phyloP scores from a whole-genome alignment of 2,797 vertebrate species.

The Coilia nasus region DNA sequence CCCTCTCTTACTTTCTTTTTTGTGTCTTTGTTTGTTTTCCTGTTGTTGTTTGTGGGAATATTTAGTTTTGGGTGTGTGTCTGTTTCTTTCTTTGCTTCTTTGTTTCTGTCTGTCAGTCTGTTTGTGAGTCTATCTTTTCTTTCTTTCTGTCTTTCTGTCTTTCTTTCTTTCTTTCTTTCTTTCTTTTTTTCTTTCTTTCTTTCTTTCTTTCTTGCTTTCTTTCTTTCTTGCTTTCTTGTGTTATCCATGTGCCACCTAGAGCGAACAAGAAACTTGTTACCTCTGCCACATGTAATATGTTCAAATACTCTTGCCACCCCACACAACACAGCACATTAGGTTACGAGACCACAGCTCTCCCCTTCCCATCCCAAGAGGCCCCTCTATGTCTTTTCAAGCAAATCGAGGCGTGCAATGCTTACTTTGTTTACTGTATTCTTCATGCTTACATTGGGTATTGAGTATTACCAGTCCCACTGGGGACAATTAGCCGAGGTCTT shows the following conservation, averaged over 20 bases:
- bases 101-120: too few species aligned
- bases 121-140: too few species aligned
- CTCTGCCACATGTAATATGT: conserved; percentile 42
- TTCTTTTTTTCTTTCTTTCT: background rate
- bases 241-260: conserved; percentile 26
- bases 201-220: background rate
- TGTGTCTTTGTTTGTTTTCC: too few species aligned
- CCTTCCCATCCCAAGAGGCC: background rate
- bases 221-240: background rate
- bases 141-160: background rate
- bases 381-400: background rate
- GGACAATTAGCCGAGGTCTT: background rate
- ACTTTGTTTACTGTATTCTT: background rate
- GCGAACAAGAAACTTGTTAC: conserved; percentile 36
- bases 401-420: background rate
- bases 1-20: too few species aligned
- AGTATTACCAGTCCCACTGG: background rate
- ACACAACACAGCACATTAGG: background rate
- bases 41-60: too few species aligned
- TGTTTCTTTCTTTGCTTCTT: too few species aligned
- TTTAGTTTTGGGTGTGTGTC: too few species aligned
- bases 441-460: background rate
- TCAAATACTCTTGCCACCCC: conserved; percentile 28
- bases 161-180: background rate
- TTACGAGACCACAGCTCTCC: conserved; percentile 6